phyloP scores from a whole-genome alignment of 2,888 invertebrate species.

The Temnothorax unifasciatus region DNA sequence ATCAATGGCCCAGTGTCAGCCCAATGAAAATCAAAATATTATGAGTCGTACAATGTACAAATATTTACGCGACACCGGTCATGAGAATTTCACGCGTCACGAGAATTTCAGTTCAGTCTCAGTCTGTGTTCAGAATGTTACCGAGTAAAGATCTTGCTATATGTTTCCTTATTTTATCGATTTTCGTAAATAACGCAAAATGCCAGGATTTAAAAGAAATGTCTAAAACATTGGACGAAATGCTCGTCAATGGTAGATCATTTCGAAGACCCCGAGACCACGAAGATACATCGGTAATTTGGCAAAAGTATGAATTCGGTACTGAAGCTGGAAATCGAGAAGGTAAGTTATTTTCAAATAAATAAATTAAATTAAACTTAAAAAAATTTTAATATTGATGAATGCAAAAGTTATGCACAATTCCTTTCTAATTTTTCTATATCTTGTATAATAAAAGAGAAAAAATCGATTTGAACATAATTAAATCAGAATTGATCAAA shows the following conservation, averaged over 20 bases:
- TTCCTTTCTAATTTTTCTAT: background rate
- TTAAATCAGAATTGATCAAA: background rate
- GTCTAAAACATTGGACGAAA: constrained; percentile 37
- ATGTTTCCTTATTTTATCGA: constrained; percentile 52
- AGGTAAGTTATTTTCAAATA: constrained; percentile 80
- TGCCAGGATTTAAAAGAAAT: constrained; percentile 60
- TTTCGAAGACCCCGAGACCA: constrained; percentile 50
- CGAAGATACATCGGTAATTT: constrained; percentile 69
- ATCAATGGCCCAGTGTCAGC: background rate
- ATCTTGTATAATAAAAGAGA: background rate
- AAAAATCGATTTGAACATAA: background rate
- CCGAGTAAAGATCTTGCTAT: constrained; percentile 24
- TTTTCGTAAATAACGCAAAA: constrained; percentile 38
- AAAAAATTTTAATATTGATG: background rate
- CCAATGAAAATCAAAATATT: constrained; percentile 42
- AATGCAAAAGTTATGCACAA: background rate
- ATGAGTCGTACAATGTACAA: background rate
- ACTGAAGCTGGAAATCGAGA: constrained; percentile 84
- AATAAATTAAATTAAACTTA: background rate
- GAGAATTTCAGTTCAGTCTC: constrained; percentile 18
- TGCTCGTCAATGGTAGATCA: constrained; percentile 1
- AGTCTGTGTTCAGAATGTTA: constrained; percentile 37
- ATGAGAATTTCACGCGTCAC: background rate
- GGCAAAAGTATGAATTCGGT: constrained; percentile 84
- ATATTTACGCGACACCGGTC: constrained; percentile 23